Conservation (phyloP, 2,113 vertebrate species). For the Colaptes auratus region DNA sequence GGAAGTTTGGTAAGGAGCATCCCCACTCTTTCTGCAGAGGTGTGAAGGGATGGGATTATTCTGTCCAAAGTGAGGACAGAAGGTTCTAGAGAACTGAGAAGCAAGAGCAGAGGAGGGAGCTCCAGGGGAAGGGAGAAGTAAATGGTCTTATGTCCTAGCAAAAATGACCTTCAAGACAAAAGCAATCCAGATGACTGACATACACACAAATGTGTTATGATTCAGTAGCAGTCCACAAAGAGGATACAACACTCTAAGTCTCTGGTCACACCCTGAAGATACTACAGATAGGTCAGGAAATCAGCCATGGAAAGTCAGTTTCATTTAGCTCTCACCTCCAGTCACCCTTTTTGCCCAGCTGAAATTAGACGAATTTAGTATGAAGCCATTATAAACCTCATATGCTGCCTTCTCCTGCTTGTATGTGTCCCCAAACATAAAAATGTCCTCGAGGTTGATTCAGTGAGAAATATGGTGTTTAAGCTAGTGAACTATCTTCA, state of each 20-base stretch:
- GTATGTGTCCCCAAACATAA: neutral
- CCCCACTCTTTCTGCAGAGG: neutral
- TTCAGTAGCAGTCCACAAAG: neutral
- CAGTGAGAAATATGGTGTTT: neutral
- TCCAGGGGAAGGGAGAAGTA: neutral
- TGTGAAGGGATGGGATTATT: neutral
- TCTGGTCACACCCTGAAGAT: neutral
- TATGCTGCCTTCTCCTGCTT: neutral
- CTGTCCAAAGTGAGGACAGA: neutral
- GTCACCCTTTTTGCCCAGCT: neutral
- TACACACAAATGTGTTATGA: neutral
- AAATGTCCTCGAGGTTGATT: neutral
- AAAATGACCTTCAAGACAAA: neutral
- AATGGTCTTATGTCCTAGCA: neutral
- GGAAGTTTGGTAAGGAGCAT: neutral
- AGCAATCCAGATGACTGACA: neutral
- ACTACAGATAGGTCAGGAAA: neutral
- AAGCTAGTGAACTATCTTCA: neutral
- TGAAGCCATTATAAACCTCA: neutral
- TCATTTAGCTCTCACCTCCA: neutral
- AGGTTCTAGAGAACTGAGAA: neutral
- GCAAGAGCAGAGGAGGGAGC: neutral
- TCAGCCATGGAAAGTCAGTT: neutral
- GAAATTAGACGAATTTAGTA: neutral
- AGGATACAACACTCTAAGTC: neutral